phyloP scores from a whole-genome alignment of 2,888 invertebrate species.

The Nomada goodeniana region DNA sequence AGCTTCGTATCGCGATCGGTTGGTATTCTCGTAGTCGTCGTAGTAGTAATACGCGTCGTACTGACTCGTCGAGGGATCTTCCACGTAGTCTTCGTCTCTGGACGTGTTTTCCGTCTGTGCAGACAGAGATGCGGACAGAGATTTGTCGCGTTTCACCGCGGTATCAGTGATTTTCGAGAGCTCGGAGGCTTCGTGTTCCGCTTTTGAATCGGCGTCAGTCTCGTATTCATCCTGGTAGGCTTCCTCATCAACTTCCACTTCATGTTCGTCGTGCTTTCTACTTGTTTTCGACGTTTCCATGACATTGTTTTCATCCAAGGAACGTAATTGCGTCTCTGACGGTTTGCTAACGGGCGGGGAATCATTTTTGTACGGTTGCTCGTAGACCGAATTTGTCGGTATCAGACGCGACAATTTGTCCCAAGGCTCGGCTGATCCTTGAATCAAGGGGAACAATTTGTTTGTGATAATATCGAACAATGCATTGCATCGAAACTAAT shows the following conservation, averaged over 20 bases:
- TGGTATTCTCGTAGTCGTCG: conserved; percentile 78
- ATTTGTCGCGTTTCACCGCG: conserved; percentile 33
- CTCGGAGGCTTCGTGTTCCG: conserved; percentile 58
- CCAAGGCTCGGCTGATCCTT: conserved; percentile 72
- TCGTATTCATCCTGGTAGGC: conserved; percentile 65
- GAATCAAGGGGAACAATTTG: too few species aligned
- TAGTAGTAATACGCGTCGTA: conserved; percentile 77
- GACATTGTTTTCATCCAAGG: conserved; percentile 70
- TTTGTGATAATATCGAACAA: too few species aligned
- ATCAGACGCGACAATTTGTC: conserved; percentile 72
- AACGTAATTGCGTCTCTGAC: conserved; percentile 53
- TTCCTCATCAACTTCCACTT: conserved; percentile 57
- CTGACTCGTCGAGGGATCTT: conserved; percentile 68
- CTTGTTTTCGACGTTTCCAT: conserved; percentile 61
- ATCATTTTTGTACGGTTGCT: conserved; percentile 65
- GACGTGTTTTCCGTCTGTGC: conserved; percentile 38
- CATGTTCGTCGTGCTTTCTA: conserved; percentile 64
- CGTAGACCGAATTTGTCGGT: conserved; percentile 79
- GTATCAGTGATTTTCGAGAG: conserved; percentile 51
- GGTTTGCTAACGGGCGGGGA: conserved; percentile 52
- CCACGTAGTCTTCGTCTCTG: conserved; percentile 68
- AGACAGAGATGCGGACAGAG: conserved; percentile 12
- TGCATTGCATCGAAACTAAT: too few species aligned
- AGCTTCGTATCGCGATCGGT: conserved; percentile 63
- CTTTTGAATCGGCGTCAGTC: conserved; percentile 59